Conservation (phyloP, 2,797 vertebrate genomes). For the Strix occidentalis region DNA sequence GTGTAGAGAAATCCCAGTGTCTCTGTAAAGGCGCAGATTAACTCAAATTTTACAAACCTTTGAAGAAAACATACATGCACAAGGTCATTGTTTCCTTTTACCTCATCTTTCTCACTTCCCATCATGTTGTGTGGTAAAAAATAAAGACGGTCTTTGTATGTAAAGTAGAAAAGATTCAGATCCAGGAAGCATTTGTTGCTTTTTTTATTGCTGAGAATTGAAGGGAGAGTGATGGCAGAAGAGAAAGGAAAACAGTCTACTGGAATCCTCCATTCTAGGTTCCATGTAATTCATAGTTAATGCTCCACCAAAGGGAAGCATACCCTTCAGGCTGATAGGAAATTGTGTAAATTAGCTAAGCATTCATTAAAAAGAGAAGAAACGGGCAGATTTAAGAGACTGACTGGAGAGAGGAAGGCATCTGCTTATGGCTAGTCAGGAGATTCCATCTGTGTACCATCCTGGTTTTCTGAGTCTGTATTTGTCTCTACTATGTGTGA, state of each 20-base stretch:
- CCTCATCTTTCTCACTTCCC: background rate
- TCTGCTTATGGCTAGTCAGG: background rate
- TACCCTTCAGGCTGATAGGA: background rate
- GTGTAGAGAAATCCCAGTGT: background rate
- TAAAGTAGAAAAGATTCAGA: background rate
- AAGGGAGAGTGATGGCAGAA: background rate
- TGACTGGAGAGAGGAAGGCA: background rate
- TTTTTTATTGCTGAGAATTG: background rate
- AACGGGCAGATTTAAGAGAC: background rate
- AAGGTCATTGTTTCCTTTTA: background rate
- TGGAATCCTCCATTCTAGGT: background rate
- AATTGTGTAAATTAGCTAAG: background rate
- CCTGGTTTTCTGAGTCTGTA: background rate
- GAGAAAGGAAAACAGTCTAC: background rate
- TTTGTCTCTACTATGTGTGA: background rate
- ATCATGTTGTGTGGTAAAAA: background rate
- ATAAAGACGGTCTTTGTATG: background rate
- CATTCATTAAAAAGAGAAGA: background rate
- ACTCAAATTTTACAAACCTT: background rate
- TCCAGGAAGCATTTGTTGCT: background rate
- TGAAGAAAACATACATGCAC: background rate
- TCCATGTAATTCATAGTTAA: background rate
- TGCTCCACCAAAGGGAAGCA: background rate
- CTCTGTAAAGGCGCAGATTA: background rate
- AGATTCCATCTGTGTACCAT: background rate